Percentiles rank a stretch among this genome's conserved stretches.
Conservation (phyloP, 2,888 invertebrate genomes). For the Gisinianus flammeolus region DNA sequence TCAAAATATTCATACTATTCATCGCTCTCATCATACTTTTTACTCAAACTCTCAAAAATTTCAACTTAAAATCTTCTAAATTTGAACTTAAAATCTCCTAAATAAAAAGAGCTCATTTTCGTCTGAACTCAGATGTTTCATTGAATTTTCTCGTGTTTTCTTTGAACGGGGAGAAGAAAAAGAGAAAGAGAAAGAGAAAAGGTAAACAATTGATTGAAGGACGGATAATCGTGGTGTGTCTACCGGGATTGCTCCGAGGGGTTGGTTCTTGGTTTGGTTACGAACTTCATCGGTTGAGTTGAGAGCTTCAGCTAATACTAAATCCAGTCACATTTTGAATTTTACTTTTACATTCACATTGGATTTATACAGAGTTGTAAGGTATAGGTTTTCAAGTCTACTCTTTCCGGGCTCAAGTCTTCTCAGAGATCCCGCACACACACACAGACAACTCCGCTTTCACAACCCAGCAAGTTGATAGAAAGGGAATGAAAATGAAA, state of each 20-base stretch:
- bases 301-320: neutral
- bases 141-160: no score
- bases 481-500: slow-evolving; percentile 5
- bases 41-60: no score
- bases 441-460: no score
- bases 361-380: neutral
- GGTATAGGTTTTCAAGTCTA: neutral
- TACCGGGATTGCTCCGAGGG: slow-evolving; percentile 3
- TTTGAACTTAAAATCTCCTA: no score
- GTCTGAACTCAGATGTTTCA: no score
- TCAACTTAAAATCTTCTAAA: no score
- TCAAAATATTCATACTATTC: no score
- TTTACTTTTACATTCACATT: neutral
- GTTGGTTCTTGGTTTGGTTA: slow-evolving; percentile 10
- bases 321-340: neutral
- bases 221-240: neutral
- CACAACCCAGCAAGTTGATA: neutral
- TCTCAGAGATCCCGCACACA: no score
- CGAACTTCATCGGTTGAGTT: neutral
- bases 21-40: no score
- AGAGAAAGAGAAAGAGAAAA: neutral
- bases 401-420: no score
- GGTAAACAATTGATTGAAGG: neutral
- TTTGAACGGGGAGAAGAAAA: neutral
- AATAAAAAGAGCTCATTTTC: no score